Evolutionary conservation across 1,140 invertebrate species (phyloP).

Genomic region (Pseudomyrmex cubaensis): DNA sequence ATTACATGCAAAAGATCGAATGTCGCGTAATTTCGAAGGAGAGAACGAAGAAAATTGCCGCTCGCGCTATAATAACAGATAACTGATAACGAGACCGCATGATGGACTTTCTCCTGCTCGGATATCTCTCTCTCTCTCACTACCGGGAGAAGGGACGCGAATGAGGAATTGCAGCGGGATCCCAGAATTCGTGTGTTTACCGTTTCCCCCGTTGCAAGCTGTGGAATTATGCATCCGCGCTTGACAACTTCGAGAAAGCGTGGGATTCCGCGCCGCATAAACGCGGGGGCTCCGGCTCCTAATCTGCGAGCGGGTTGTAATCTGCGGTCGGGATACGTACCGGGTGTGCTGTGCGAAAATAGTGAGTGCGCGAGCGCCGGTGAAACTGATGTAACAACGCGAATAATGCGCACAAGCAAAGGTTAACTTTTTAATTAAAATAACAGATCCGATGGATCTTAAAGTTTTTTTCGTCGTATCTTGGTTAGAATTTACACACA

Average conservation of each 20-base stretch:
- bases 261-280: constrained; percentile 48
- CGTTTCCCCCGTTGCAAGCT: constrained; percentile 42
- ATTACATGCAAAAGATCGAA: constrained; percentile 35
- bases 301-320: constrained; percentile 35
- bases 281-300: constrained; percentile 29
- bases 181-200: constrained; percentile 52
- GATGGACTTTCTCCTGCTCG: constrained; percentile 36
- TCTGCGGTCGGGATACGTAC: constrained; percentile 11
- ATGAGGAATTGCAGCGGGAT: constrained; percentile 47
- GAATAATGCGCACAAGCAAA: too few relatives aligned
- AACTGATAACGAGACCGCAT: constrained; percentile 45
- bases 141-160: not conserved
- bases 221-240: constrained; percentile 54
- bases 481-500: too few relatives aligned
- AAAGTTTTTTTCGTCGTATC: too few relatives aligned
- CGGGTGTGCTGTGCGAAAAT: constrained; percentile 17
- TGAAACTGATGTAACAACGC: not conserved
- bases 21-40: constrained; percentile 1
- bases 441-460: too few relatives aligned
- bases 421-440: too few relatives aligned
- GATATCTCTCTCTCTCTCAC: not conserved
- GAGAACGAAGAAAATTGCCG: constrained; percentile 21
- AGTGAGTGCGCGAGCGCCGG: not conserved
- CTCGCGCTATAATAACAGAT: constrained; percentile 45
- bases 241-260: constrained; percentile 59